phyloP scores from a whole-genome alignment of 2,797 vertebrate genomes.

The Typhlichthys eigenmanni region DNA sequence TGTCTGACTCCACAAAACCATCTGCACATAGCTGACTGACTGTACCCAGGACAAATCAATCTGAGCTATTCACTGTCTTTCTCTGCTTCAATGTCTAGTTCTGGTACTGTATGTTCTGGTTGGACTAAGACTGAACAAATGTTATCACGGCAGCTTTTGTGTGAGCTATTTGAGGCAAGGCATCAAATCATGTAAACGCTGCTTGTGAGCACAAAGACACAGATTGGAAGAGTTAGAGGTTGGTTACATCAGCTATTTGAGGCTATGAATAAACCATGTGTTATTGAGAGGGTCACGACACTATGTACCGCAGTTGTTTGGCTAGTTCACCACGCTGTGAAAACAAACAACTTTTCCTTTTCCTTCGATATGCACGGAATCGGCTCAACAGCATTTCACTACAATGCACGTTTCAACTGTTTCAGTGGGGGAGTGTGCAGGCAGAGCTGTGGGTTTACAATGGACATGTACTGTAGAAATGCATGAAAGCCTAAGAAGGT shows the following conservation, averaged over 20 bases:
- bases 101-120: not conserved
- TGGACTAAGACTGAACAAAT: not conserved
- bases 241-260: not conserved
- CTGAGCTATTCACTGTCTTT: not conserved
- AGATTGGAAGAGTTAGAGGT: not conserved
- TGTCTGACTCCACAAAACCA: not conserved
- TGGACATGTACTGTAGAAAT: no score
- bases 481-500: no score
- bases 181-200: not conserved
- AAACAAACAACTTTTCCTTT: not conserved
- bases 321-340: not conserved
- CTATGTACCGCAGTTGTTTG: not conserved
- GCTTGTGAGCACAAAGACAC: not conserved
- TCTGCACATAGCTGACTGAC: not conserved
- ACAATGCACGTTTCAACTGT: not conserved
- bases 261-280: slow-evolving; percentile 6
- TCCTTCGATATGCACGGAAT: not conserved
- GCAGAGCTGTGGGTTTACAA: no score
- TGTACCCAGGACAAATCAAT: not conserved
- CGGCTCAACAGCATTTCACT: slow-evolving; percentile 4
- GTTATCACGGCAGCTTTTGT: not conserved
- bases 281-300: slow-evolving; percentile 5
- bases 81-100: not conserved
- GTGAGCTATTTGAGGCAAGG: not conserved
- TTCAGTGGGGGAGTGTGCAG: no score